phyloP scores from a whole-genome alignment of 23 tunicate genomes.

The Styela plicata region DNA sequence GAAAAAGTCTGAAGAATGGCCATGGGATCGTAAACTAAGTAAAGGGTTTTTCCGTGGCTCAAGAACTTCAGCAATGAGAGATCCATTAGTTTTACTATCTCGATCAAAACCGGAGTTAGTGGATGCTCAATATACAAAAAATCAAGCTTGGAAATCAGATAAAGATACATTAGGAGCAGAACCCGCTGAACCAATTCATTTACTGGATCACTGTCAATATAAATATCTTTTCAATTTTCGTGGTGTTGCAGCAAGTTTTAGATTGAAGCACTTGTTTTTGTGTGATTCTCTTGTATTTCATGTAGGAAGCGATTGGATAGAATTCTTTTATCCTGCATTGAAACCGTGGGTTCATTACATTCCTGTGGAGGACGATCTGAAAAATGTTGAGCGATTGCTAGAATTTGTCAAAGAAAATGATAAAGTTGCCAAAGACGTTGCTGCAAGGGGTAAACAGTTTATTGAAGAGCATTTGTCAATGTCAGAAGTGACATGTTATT shows the following conservation, averaged over 20 bases:
- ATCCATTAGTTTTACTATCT: conserved; percentile 70
- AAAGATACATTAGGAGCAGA: conserved; percentile 84
- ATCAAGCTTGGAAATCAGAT: conserved; percentile 91
- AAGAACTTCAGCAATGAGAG: conserved; percentile 63
- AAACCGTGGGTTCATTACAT: conserved; percentile 93
- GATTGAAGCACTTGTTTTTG: conserved; percentile 85
- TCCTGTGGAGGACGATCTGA: conserved; percentile 45
- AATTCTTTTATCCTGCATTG: conserved; percentile 79
- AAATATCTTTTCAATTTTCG: conserved; percentile 93
- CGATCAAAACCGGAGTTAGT: conserved; percentile 69
- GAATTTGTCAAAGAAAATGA: conserved; percentile 72
- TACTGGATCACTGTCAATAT: conserved; percentile 83
- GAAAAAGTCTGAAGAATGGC: conserved; percentile 63
- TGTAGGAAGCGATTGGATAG: conserved; percentile 86
- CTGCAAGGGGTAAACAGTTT: conserved; percentile 64
- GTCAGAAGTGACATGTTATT: conserved; percentile 71
- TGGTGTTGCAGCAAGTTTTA: conserved; percentile 94
- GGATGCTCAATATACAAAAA: conserved; percentile 89
- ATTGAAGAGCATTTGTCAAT: conserved; percentile 45
- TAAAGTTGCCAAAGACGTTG: conserved; percentile 63
- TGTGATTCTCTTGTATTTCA: conserved; percentile 85
- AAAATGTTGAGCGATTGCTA: conserved; percentile 72
- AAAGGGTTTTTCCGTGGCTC: conserved; percentile 87
- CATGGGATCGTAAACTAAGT: conserved; percentile 65
- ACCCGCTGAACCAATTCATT: conserved; percentile 81